Conservation (phyloP, 2,797 vertebrate genomes). For the Clarias fuscus region DNA sequence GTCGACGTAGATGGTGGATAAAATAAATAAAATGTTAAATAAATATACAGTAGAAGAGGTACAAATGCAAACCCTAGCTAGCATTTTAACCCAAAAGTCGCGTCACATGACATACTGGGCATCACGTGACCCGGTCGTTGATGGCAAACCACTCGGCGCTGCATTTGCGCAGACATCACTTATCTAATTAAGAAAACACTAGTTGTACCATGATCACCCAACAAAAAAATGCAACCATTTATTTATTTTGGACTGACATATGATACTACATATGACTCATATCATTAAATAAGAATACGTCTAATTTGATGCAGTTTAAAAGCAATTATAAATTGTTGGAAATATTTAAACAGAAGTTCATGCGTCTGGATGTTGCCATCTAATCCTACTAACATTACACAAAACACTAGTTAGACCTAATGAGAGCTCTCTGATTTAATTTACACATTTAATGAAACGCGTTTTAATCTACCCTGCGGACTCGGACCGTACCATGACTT, state of each 20-base stretch:
- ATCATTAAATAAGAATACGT: neutral
- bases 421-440: neutral
- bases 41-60: slow-evolving; percentile 53
- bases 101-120: slow-evolving; percentile 65
- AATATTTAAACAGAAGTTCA: neutral
- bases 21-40: slow-evolving; percentile 41
- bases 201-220: neutral
- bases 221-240: no score
- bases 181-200: no score
- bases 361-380: neutral
- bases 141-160: slow-evolving; percentile 48
- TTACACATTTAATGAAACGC: slow-evolving; percentile 22
- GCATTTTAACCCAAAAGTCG: slow-evolving; percentile 66
- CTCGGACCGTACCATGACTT: slow-evolving; percentile 31
- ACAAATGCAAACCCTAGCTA: slow-evolving; percentile 55
- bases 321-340: neutral
- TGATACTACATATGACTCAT: neutral
- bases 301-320: neutral
- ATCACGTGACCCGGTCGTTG: slow-evolving; percentile 21
- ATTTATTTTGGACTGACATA: neutral
- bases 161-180: slow-evolving; percentile 51
- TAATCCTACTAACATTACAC: neutral
- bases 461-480: slow-evolving; percentile 41
- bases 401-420: neutral
- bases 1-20: slow-evolving; percentile 7